Conservation (phyloP, 1,140 invertebrate genomes). For the Monochamus saltuarius region DNA sequence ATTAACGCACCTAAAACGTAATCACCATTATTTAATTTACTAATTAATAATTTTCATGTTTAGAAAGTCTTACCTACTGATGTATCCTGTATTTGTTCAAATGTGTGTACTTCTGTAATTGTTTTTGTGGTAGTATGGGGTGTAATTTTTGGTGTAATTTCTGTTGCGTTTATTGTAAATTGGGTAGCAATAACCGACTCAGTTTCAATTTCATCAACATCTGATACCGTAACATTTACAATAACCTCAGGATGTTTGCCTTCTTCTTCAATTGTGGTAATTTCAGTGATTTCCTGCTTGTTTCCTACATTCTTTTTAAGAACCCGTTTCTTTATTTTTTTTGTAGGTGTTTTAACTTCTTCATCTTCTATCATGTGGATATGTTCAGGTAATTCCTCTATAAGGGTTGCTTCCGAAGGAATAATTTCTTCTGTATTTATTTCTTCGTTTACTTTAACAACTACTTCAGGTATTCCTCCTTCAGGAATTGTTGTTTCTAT, state of each 20-base stretch:
- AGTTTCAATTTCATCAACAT: slow-evolving; percentile 20
- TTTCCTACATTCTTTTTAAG: slow-evolving; percentile 47
- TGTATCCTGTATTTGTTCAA: slow-evolving; percentile 19
- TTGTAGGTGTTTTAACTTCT: slow-evolving; percentile 44
- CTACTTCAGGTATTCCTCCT: slow-evolving; percentile 40
- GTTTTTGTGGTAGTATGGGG: slow-evolving; percentile 8
- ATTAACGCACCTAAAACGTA: slow-evolving; percentile 32
- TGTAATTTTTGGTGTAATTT: slow-evolving; percentile 18
- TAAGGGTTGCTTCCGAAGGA: slow-evolving; percentile 44
- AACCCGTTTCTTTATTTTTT: slow-evolving; percentile 44
- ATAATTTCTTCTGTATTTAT: slow-evolving; percentile 41
- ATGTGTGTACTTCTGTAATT: slow-evolving; percentile 21
- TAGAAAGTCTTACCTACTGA: slow-evolving; percentile 9
- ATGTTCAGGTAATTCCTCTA: slow-evolving; percentile 48
- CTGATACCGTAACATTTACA: slow-evolving; percentile 48
- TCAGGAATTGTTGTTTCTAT: slow-evolving; percentile 40
- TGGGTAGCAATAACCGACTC: no score
- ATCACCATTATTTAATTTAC: background rate
- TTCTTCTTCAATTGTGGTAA: slow-evolving; percentile 54
- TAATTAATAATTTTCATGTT: background rate
- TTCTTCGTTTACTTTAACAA: slow-evolving; percentile 46
- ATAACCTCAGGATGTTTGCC: slow-evolving; percentile 48
- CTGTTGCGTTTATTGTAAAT: background rate
- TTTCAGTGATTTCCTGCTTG: slow-evolving; percentile 52
- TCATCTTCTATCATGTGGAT: slow-evolving; percentile 48